Evolutionary conservation across 2,888 invertebrate genomes (phyloP).

Genomic region (Pegoplata infirma): DNA sequence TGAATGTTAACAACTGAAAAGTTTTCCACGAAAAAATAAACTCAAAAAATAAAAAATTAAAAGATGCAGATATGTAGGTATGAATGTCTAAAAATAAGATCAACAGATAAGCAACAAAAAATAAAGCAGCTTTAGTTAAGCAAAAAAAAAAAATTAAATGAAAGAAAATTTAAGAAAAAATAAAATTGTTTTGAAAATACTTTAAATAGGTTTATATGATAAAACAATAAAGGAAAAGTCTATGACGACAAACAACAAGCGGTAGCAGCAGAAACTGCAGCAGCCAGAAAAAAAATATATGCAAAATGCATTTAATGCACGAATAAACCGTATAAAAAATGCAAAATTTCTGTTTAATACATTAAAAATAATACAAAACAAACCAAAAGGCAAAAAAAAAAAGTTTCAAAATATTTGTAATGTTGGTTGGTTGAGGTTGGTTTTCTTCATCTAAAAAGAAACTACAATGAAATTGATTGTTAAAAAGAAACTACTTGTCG

Average conservation of each 20-base stretch:
- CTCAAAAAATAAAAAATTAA: slow-evolving; percentile 12
- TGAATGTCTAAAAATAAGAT: slow-evolving; percentile 52
- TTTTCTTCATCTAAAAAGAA: neutral
- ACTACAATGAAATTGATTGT: slow-evolving; percentile 56
- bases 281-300: slow-evolving; percentile 40
- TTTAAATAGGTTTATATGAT: slow-evolving; percentile 43
- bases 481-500: slow-evolving; percentile 46
- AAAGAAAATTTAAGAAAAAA: slow-evolving; percentile 11
- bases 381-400: slow-evolving; percentile 21
- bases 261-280: slow-evolving; percentile 26
- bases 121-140: slow-evolving; percentile 9
- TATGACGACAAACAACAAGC: slow-evolving; percentile 3
- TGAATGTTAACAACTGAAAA: slow-evolving; percentile 40
- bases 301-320: slow-evolving; percentile 66
- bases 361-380: slow-evolving; percentile 47
- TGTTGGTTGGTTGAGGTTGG: slow-evolving; percentile 9
- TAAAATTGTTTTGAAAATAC: slow-evolving; percentile 53
- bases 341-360: slow-evolving; percentile 50
- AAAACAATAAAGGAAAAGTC: slow-evolving; percentile 35
- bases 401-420: slow-evolving; percentile 37
- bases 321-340: slow-evolving; percentile 62
- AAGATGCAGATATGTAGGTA: slow-evolving; percentile 51
- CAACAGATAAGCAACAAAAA: slow-evolving; percentile 53
- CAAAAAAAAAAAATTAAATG: neutral
- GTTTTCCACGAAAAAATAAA: slow-evolving; percentile 21